Percentiles rank a stretch among this genome's conserved stretches.
Conservation (phyloP, 2,113 vertebrate genomes). For the Dascyllus trimaculatus region DNA sequence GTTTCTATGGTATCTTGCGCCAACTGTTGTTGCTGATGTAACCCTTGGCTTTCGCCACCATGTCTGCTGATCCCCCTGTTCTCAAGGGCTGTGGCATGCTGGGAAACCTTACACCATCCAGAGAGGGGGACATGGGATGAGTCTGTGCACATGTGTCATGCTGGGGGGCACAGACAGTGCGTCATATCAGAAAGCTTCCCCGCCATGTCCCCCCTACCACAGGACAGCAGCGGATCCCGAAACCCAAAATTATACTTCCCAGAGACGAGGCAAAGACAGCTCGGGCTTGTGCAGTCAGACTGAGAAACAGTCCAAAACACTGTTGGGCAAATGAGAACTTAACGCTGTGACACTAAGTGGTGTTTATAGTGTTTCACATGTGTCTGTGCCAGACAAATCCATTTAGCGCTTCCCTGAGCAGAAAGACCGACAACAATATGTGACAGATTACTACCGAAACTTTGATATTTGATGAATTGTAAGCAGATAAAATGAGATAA, state of each 20-base stretch:
- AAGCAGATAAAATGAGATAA: background rate
- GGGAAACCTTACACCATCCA: slow-evolving; percentile 75
- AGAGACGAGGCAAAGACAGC: slow-evolving; percentile 55
- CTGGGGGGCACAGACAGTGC: slow-evolving; percentile 70
- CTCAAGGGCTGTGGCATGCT: slow-evolving; percentile 66
- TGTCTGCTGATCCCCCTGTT: slow-evolving; percentile 52
- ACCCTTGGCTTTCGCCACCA: slow-evolving; percentile 67
- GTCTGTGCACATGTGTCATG: slow-evolving; percentile 67
- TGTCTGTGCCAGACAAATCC: slow-evolving; percentile 49
- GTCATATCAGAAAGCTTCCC: slow-evolving; percentile 65
- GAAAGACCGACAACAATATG: slow-evolving; percentile 15
- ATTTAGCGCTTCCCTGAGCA: slow-evolving; percentile 40
- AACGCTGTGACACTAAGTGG: slow-evolving; percentile 38
- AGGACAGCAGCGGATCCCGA: slow-evolving; percentile 64
- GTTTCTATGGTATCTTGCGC: slow-evolving; percentile 67
- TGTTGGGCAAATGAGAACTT: slow-evolving; percentile 28
- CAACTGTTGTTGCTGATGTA: slow-evolving; percentile 79
- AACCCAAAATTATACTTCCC: slow-evolving; percentile 72
- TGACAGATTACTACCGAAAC: slow-evolving; percentile 38
- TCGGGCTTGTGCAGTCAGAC: slow-evolving; percentile 22
- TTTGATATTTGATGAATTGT: slow-evolving; percentile 10
- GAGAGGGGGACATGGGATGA: slow-evolving; percentile 57
- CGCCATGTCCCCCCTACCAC: slow-evolving; percentile 54
- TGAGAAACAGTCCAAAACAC: slow-evolving; percentile 53
- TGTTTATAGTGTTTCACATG: slow-evolving; percentile 32